These are phyloP conservation scores for Cephalopterus ornatus DNA, from an alignment of 2,113 vertebrate species.

Conservation along the genomic window DNA sequence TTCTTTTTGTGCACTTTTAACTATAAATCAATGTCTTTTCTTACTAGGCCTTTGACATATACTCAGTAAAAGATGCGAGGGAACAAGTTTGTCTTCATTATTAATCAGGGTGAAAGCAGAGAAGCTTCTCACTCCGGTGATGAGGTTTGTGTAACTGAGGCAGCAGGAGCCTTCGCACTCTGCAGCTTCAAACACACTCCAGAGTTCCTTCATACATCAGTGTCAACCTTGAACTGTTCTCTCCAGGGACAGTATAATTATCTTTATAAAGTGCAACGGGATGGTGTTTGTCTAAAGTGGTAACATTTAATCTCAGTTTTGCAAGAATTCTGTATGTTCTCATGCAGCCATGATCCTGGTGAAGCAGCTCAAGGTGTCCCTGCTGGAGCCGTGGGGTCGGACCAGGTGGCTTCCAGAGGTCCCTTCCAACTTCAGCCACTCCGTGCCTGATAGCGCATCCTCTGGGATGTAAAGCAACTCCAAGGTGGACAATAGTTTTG, in stretches of 20 bases:
- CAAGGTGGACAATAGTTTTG: neutral
- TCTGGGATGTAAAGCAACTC: neutral
- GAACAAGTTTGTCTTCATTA: constrained; percentile 4
- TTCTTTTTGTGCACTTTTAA: neutral
- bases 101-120: constrained; percentile 27
- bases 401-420: neutral
- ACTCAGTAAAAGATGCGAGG: neutral
- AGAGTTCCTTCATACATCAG: neutral
- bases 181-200: neutral
- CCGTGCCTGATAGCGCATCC: no score
- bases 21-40: neutral
- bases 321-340: neutral
- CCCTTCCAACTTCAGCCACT: neutral
- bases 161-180: neutral
- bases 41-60: neutral
- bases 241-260: neutral
- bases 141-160: constrained; percentile 4
- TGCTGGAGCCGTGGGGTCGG: neutral
- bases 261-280: neutral
- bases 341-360: neutral
- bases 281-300: neutral
- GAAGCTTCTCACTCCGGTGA: neutral
- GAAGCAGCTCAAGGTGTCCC: neutral
- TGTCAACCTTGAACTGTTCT: constrained; percentile 9
- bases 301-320: neutral